Conservation (phyloP, 2,113 vertebrate species). For the Cacatua alba region DNA sequence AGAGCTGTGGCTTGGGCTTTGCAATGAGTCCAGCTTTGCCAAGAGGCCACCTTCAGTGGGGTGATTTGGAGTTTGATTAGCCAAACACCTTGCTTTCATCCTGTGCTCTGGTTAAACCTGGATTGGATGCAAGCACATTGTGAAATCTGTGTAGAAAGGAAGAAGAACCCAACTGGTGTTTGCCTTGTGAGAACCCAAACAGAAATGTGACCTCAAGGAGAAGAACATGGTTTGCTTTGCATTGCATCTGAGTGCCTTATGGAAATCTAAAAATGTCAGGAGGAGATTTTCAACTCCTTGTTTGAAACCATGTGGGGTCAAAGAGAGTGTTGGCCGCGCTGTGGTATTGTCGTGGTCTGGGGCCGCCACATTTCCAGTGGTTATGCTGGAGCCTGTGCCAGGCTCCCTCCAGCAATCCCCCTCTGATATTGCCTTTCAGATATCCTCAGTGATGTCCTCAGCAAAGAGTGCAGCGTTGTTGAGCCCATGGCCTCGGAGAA, state of each 20-base stretch:
- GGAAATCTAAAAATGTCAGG: neutral
- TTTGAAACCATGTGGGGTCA: neutral
- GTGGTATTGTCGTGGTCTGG: neutral
- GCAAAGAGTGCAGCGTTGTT: constrained; percentile 77
- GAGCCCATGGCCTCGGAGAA: constrained; percentile 66
- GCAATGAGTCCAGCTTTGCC: neutral
- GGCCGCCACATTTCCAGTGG: accelerated
- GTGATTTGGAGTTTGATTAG: neutral
- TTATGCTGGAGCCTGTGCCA: neutral
- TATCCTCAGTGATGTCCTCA: constrained; percentile 86
- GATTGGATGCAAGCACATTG: accelerated
- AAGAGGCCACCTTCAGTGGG: neutral
- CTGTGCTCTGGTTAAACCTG: accelerated
- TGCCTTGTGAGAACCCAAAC: neutral
- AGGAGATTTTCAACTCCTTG: neutral
- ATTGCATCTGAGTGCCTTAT: neutral
- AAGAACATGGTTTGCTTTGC: neutral
- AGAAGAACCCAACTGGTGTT: neutral
- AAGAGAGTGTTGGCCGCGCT: accelerated
- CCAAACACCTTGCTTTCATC: neutral
- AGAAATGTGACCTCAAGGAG: neutral
- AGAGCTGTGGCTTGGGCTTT: neutral
- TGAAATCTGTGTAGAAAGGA: neutral
- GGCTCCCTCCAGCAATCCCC: neutral
- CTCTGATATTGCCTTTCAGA: constrained; percentile 75